Conservation (phyloP, 2,113 vertebrate species). For the Nycticorax nycticorax region DNA sequence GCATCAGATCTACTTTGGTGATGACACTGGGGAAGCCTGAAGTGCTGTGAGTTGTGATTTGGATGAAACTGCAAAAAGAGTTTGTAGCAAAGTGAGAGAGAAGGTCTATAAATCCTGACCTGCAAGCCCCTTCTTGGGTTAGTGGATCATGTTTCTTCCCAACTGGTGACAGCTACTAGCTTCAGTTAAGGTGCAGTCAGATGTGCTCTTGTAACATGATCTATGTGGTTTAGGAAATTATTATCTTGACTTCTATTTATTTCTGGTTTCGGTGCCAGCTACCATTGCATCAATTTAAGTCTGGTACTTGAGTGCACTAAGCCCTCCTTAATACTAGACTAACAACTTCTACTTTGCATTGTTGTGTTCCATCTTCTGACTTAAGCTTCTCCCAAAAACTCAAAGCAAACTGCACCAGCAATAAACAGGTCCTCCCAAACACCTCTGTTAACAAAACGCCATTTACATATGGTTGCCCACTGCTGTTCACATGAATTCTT, state of each 20-base stretch:
- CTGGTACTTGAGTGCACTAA: not conserved
- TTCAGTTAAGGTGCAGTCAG: not conserved
- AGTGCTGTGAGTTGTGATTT: not conserved
- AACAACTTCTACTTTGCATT: not conserved
- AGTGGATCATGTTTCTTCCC: not conserved
- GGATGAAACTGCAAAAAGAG: not conserved
- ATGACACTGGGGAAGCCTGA: not conserved
- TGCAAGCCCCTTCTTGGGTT: not conserved
- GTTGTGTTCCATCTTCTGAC: not conserved
- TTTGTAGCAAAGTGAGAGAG: not conserved
- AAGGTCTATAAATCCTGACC: not conserved
- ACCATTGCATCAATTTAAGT: not conserved
- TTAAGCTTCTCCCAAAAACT: not conserved
- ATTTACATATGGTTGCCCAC: not conserved
- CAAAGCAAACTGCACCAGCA: not conserved
- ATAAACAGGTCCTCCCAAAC: not conserved
- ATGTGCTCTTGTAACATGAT: not conserved
- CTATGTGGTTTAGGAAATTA: not conserved
- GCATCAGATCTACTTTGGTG: not conserved
- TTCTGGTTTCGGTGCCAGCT: not conserved
- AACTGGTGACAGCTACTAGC: not conserved
- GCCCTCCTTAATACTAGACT: not conserved
- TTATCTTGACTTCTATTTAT: not conserved
- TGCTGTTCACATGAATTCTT: not conserved
- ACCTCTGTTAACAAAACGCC: not conserved